phyloP scores from a whole-genome alignment of 2,888 invertebrate species.

The Eucriotettix oculatus region DNA sequence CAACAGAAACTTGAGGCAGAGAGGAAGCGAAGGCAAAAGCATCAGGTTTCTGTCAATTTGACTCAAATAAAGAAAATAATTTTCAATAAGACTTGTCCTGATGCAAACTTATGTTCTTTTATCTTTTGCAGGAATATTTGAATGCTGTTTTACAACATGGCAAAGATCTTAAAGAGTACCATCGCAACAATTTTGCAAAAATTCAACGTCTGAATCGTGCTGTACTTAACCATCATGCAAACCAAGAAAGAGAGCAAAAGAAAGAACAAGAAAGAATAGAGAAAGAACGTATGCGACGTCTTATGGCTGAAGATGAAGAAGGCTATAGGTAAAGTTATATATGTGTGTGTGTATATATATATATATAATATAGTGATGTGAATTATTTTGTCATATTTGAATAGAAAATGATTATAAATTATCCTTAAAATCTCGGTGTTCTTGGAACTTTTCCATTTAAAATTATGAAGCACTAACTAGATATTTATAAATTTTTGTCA shows the following conservation, averaged over 20 bases:
- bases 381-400: too few relatives aligned
- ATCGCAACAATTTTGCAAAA: constrained; percentile 31
- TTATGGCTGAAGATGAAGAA: constrained; percentile 48
- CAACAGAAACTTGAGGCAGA: constrained; percentile 45
- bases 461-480: too few relatives aligned
- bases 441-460: too few relatives aligned
- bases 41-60: constrained; percentile 18
- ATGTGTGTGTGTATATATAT: background rate
- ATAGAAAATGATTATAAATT: too few relatives aligned
- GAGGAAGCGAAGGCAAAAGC: constrained; percentile 37
- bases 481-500: too few relatives aligned
- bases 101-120: background rate
- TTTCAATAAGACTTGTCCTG: background rate
- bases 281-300: constrained; percentile 40
- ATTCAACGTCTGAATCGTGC: constrained; percentile 37
- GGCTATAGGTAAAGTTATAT: constrained; percentile 29
- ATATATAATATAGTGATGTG: too few relatives aligned
- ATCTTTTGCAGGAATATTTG: constrained; percentile 31
- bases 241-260: constrained; percentile 43
- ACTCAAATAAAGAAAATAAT: too few relatives aligned
- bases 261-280: constrained; percentile 46
- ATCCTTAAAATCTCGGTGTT: too few relatives aligned
- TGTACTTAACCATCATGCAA: constrained; percentile 38
- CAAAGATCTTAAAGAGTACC: constrained; percentile 42
- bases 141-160: constrained; percentile 39